Percentiles rank a stretch among this genome's conserved stretches.
phyloP scores from a whole-genome alignment of 1,140 invertebrate species.

The Megalopta genalis region DNA sequence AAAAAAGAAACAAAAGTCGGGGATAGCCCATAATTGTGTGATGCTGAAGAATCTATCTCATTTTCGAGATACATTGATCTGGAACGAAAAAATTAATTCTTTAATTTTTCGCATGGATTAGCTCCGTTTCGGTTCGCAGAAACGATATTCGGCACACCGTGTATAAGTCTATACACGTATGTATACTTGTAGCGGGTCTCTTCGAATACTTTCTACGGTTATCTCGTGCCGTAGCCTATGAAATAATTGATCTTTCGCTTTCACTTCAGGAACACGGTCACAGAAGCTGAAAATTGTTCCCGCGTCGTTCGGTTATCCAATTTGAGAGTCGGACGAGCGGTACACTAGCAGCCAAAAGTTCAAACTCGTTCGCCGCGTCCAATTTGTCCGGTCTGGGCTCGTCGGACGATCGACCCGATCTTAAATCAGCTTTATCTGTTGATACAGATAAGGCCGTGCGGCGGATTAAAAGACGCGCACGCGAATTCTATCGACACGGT shows the following conservation, averaged over 20 bases:
- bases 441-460: neutral
- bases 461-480: no score
- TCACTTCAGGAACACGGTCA: neutral
- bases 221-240: neutral
- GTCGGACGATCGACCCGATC: neutral
- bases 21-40: no score
- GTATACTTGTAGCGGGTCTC: neutral
- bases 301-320: neutral
- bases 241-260: conserved; percentile 4
- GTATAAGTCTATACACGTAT: no score
- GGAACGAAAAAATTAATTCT: no score
- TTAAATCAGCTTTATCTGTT: neutral
- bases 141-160: neutral
- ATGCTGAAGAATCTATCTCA: no score
- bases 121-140: no score
- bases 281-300: neutral
- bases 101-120: no score
- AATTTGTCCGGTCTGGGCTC: neutral
- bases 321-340: neutral
- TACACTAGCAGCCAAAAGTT: no score
- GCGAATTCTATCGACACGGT: no score
- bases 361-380: no score
- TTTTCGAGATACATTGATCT: no score
- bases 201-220: neutral
- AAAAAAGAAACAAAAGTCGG: no score